Percentiles rank a stretch among this genome's conserved stretches.
Conservation (phyloP, 2,113 vertebrate genomes). For the Calonectris borealis region DNA sequence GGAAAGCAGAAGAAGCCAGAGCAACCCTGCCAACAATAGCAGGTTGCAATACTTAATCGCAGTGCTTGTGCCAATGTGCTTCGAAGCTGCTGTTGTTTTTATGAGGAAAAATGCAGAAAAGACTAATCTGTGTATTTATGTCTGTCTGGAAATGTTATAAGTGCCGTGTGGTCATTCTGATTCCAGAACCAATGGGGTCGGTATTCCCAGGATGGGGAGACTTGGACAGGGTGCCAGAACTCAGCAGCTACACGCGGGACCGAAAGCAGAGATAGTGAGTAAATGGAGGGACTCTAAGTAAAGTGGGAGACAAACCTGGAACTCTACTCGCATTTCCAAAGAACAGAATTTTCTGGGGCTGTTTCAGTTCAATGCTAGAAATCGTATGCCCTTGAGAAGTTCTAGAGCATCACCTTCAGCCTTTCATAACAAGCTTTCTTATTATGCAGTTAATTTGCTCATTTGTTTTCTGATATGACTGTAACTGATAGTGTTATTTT, state of each 20-base stretch:
- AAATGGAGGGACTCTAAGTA: slow-evolving; percentile 9
- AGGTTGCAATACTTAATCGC: slow-evolving; percentile 79
- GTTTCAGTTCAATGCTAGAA: neutral
- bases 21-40: slow-evolving; percentile 77
- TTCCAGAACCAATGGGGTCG: slow-evolving; percentile 65
- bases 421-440: neutral
- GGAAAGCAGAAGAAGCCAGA: slow-evolving; percentile 69
- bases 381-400: neutral
- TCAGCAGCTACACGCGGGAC: neutral
- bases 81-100: slow-evolving; percentile 82
- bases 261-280: neutral
- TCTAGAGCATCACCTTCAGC: neutral
- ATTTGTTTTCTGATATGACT: neutral
- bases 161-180: slow-evolving; percentile 67
- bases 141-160: slow-evolving; percentile 79
- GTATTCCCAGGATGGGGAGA: slow-evolving; percentile 68
- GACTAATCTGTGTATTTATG: slow-evolving; percentile 80
- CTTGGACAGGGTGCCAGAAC: slow-evolving; percentile 13
- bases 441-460: neutral
- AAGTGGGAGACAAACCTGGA: slow-evolving; percentile 5
- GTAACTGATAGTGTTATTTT: neutral
- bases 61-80: slow-evolving; percentile 70
- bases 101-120: slow-evolving; percentile 80
- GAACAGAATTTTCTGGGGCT: neutral
- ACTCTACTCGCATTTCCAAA: neutral